phyloP scores from a whole-genome alignment of 1,140 invertebrate genomes.

The Diplogasteroides magnus region DNA sequence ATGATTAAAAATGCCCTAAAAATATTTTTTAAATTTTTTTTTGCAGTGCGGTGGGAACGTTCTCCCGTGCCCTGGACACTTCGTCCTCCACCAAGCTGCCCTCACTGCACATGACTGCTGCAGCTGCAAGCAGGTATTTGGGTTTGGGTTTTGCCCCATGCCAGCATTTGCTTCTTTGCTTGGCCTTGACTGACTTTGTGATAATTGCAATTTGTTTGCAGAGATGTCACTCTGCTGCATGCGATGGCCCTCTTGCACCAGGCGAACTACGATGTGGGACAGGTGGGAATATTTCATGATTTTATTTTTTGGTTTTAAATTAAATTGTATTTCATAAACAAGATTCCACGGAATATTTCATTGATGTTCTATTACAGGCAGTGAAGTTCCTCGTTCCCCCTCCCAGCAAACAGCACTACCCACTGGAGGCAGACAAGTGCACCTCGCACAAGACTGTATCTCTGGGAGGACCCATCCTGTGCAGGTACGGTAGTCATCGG shows the following conservation, averaged over 20 bases:
- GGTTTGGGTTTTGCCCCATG: no score
- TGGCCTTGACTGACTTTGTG: no score
- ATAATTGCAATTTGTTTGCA: no score
- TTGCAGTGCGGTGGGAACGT: conserved; percentile 85
- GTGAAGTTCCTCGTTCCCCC: conserved; percentile 87
- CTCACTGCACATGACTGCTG: conserved; percentile 94
- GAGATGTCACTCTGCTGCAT: conserved; percentile 96
- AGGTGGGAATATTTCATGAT: conserved; percentile 54
- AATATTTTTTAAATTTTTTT: conserved; percentile 4
- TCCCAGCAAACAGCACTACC: conserved; percentile 56
- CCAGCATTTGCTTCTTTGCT: no score
- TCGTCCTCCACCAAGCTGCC: conserved; percentile 96
- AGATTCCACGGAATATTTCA: background rate
- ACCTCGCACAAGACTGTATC: conserved; percentile 45
- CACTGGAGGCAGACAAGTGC: conserved; percentile 42
- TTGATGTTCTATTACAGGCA: conserved; percentile 58
- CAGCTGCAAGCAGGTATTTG: conserved; percentile 92
- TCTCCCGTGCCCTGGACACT: conserved; percentile 93
- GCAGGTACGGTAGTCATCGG: conserved; percentile 63
- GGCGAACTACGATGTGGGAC: conserved; percentile 81
- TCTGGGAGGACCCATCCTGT: conserved; percentile 80
- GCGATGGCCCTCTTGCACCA: conserved; percentile 95
- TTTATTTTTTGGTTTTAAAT: no score
- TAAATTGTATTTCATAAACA: no score
- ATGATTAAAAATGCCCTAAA: no score